Evolutionary conservation across 2,888 invertebrate genomes (phyloP).

Genomic region (Eubasilissa splendida): DNA sequence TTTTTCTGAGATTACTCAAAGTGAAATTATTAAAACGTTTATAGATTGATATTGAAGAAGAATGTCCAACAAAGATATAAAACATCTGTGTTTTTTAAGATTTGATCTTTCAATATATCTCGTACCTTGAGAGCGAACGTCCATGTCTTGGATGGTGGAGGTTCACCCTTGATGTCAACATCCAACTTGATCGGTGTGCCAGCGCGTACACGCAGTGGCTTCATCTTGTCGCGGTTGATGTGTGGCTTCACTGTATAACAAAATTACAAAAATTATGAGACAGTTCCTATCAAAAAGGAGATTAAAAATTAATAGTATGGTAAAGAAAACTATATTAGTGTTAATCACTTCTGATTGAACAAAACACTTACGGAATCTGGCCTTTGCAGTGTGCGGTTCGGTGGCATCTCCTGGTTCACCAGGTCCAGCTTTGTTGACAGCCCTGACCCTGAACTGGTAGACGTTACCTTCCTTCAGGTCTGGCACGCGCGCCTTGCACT

Average conservation of each 20-base stretch:
- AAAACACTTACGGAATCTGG: conserved; percentile 82
- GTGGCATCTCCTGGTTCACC: conserved; percentile 93
- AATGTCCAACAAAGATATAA: too few species aligned
- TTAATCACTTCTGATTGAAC: neutral
- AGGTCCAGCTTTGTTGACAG: conserved; percentile 95
- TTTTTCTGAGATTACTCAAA: too few species aligned
- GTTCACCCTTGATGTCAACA: conserved; percentile 97
- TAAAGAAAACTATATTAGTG: neutral
- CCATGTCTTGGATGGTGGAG: conserved; percentile 93
- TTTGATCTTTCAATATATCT: too few species aligned
- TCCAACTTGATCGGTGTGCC: conserved; percentile 93
- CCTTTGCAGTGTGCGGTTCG: conserved; percentile 89
- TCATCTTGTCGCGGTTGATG: conserved; percentile 95
- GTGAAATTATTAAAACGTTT: too few species aligned
- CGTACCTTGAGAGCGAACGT: conserved; percentile 76
- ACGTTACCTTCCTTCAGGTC: conserved; percentile 91
- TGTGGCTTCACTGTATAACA: conserved; percentile 87
- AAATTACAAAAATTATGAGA: neutral
- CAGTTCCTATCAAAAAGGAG: neutral
- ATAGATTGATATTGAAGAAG: too few species aligned
- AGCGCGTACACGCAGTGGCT: conserved; percentile 89
- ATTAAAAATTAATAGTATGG: neutral
- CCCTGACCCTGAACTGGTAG: conserved; percentile 96
- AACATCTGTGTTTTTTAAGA: too few species aligned
- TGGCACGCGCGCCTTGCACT: conserved; percentile 86